Evolutionary conservation across 2,888 invertebrate species (phyloP).

Genomic region (Cephonodes hylas): DNA sequence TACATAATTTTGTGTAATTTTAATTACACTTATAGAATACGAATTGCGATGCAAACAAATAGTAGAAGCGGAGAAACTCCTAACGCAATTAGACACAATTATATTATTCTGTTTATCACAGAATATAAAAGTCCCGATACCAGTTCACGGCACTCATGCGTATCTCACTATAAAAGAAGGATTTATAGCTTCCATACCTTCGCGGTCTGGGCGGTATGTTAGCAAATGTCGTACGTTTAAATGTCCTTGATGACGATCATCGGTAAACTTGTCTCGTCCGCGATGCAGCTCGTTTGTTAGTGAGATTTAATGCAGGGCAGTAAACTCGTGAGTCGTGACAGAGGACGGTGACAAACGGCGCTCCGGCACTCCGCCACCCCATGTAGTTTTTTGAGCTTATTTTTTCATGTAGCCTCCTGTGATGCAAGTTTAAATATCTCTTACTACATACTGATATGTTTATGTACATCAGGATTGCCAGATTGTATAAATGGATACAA

Average conservation of each 20-base stretch:
- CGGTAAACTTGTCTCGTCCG: background rate
- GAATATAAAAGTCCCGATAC: too few species aligned
- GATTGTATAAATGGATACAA: too few species aligned
- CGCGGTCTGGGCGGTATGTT: too few species aligned
- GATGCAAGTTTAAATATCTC: background rate
- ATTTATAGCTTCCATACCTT: too few species aligned
- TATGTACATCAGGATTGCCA: background rate
- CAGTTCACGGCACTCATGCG: too few species aligned
- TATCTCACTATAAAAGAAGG: too few species aligned
- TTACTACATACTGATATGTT: background rate
- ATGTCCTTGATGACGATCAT: background rate
- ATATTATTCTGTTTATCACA: too few species aligned
- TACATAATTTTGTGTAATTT: too few species aligned
- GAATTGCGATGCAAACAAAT: too few species aligned
- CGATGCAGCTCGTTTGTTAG: background rate
- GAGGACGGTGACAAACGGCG: background rate
- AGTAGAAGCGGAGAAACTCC: too few species aligned
- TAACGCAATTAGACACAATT: too few species aligned
- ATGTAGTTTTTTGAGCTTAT: background rate
- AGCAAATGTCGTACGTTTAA: background rate
- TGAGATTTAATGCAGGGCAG: background rate
- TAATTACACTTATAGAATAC: too few species aligned
- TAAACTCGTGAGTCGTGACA: background rate
- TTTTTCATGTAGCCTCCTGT: background rate
- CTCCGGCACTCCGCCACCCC: background rate